phyloP scores from a whole-genome alignment of 92 coral and sea anemone genomes.

The Porites lobata region DNA sequence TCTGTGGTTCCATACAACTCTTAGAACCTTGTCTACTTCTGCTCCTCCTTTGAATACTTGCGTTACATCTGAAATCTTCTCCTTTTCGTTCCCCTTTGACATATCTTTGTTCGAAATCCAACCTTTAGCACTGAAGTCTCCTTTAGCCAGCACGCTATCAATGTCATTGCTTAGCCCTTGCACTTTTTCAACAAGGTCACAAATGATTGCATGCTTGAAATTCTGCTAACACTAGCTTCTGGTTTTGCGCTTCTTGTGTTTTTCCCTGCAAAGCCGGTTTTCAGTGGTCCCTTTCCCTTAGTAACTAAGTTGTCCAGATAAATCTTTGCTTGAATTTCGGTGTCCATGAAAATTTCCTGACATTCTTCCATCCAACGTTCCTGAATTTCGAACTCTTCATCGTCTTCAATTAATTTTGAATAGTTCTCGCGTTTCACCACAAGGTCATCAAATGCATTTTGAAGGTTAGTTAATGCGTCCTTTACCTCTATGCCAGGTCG shows the following conservation, averaged over 20 bases:
- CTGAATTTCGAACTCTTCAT: conserved; percentile 56
- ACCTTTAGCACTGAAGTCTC: conserved; percentile 67
- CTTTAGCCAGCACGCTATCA: conserved; percentile 51
- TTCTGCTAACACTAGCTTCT: conserved; percentile 5
- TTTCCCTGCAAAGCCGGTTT: conserved; percentile 1
- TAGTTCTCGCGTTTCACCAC: conserved; percentile 51
- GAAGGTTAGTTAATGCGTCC: conserved; percentile 39
- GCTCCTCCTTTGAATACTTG: conserved; percentile 6
- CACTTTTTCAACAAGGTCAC: conserved; percentile 42
- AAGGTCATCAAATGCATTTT: conserved; percentile 40
- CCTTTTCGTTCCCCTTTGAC: neutral
- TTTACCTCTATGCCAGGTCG: conserved; percentile 59
- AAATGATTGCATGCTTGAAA: neutral
- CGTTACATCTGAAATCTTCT: neutral
- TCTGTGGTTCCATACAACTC: conserved; percentile 48
- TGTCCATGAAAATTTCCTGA: conserved; percentile 49
- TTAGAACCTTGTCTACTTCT: conserved; percentile 55
- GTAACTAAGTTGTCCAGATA: conserved; percentile 26
- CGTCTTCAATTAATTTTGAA: conserved; percentile 53
- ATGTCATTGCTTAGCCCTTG: conserved; percentile 41
- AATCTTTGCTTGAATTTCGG: conserved; percentile 46
- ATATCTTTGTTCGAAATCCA: conserved; percentile 57
- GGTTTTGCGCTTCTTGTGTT: neutral
- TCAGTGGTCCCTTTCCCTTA: neutral
- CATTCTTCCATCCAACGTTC: conserved; percentile 61